Evolutionary conservation across 2,888 invertebrate species (phyloP).

Genomic region (Geophilus truncorum): DNA sequence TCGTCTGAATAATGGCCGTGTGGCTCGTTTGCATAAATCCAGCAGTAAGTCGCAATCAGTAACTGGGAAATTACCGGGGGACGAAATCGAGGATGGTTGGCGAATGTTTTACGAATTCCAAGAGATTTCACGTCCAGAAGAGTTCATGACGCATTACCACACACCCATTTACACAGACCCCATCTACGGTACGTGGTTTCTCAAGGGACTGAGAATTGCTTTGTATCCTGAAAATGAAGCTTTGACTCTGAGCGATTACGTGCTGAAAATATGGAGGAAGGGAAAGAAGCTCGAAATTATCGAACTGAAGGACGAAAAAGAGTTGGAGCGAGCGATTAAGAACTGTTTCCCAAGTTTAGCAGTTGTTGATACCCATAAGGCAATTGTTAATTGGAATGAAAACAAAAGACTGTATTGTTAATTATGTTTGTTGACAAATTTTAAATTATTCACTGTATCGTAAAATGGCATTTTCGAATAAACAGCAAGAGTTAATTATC

Average conservation of each 20-base stretch:
- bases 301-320: not conserved
- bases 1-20: not conserved
- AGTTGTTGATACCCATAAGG: not conserved
- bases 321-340: not conserved
- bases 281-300: not conserved
- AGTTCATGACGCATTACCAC: not conserved
- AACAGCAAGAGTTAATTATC: not conserved
- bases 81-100: not conserved
- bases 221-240: not conserved
- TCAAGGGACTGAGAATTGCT: not conserved
- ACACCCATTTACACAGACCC: slow-evolving; percentile 1
- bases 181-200: not conserved
- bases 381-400: not conserved
- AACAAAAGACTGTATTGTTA: not conserved
- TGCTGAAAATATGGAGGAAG: not conserved
- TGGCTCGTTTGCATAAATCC: not conserved
- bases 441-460: too few species aligned
- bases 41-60: too few species aligned
- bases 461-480: not conserved
- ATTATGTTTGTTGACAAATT: not conserved
- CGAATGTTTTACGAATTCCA: not conserved
- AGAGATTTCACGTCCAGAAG: not conserved
- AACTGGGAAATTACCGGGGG: too few species aligned
- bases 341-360: not conserved
- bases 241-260: not conserved